Evolutionary conservation across 2,797 vertebrate genomes (phyloP).

Genomic region (Philypnodon macrostomus): DNA sequence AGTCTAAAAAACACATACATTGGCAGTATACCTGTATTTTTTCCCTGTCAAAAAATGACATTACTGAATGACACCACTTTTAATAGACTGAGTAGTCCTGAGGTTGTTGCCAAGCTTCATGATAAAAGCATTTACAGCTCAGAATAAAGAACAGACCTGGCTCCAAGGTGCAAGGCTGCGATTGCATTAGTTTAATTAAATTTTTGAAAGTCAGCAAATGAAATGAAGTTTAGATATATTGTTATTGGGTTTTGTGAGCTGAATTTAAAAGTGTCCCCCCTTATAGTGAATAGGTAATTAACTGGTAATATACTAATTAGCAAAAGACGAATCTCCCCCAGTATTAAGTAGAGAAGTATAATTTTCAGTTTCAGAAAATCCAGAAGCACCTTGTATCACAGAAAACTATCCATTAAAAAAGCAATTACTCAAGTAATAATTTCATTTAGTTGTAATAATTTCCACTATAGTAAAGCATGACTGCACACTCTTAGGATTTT

Average conservation of each 20-base stretch:
- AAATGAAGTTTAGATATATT: conserved; percentile 43
- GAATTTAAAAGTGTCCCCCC: conserved; percentile 39
- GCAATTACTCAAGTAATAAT: conserved; percentile 51
- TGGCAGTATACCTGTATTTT: no score
- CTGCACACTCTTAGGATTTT: conserved; percentile 28
- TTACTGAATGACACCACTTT: conserved; percentile 5
- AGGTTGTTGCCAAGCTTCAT: conserved; percentile 33
- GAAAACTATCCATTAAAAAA: conserved; percentile 21
- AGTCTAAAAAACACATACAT: no score
- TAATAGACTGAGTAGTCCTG: conserved; percentile 24
- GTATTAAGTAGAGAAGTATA: conserved; percentile 26
- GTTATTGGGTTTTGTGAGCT: conserved; percentile 40
- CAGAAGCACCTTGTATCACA: conserved; percentile 36
- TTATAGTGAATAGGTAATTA: conserved; percentile 42
- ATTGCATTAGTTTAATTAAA: conserved; percentile 55
- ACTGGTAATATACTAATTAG: conserved; percentile 36
- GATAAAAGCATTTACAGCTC: conserved; percentile 34
- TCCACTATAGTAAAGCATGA: conserved; percentile 33
- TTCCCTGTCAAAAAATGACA: no score
- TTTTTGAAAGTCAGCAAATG: conserved; percentile 14
- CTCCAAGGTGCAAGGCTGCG: conserved; percentile 22
- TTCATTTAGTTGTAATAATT: conserved; percentile 49
- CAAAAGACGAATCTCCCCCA: conserved; percentile 23
- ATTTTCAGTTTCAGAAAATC: conserved; percentile 46
- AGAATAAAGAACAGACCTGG: conserved; percentile 36